Evolutionary conservation across 1,140 invertebrate genomes (phyloP).

Genomic region (Nixonia krombeini): DNA sequence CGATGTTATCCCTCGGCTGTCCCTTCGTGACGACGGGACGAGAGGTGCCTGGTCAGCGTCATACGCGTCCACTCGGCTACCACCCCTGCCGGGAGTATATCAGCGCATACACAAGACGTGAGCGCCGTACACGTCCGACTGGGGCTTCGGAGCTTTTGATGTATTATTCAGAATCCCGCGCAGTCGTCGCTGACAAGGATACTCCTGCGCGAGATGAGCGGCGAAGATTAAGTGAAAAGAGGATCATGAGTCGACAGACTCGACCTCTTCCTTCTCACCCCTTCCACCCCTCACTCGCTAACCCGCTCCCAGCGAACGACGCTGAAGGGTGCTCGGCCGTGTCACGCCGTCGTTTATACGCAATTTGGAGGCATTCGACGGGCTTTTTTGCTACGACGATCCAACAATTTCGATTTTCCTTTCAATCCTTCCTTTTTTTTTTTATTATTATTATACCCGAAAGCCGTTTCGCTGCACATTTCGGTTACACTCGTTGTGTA

Average conservation of each 20-base stretch:
- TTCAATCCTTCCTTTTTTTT: too few relatives aligned
- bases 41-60: conserved; percentile 30
- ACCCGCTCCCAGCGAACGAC: too few relatives aligned
- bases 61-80: conserved; percentile 14
- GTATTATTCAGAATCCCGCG: conserved; percentile 54
- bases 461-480: too few relatives aligned
- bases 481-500: too few relatives aligned
- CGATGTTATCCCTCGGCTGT: conserved; percentile 15
- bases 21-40: conserved; percentile 38
- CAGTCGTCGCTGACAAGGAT: conserved; percentile 43
- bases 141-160: conserved; percentile 50
- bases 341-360: too few relatives aligned
- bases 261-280: too few relatives aligned
- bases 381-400: not conserved
- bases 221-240: conserved; percentile 47
- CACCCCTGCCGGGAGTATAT: too few relatives aligned
- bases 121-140: conserved; percentile 13
- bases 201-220: conserved; percentile 28
- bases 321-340: too few relatives aligned
- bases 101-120: conserved; percentile 14
- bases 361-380: not conserved
- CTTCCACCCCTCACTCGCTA: too few relatives aligned
- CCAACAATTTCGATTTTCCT: too few relatives aligned
- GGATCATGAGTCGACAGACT: conserved; percentile 14
- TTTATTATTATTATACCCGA: too few relatives aligned